phyloP scores from a whole-genome alignment of 2,797 vertebrate genomes.

The Betta splendens region DNA sequence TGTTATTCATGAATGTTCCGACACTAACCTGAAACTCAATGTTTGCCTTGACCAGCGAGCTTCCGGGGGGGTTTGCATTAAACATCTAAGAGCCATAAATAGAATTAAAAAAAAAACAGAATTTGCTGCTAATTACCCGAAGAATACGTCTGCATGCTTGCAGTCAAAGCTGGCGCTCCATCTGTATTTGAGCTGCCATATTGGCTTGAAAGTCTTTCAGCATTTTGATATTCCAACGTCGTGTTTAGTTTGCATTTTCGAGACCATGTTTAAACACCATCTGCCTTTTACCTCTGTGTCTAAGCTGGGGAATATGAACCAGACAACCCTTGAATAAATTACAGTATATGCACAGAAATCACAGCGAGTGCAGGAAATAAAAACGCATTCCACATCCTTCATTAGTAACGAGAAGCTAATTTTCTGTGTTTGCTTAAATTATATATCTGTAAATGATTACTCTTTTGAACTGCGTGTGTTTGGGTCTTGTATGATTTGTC shows the following conservation, averaged over 20 bases:
- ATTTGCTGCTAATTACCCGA: slow-evolving; percentile 38
- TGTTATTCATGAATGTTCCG: slow-evolving; percentile 28
- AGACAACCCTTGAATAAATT: slow-evolving; percentile 51
- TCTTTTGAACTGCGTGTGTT: neutral
- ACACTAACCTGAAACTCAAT: slow-evolving; percentile 18
- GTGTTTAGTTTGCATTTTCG: slow-evolving; percentile 57
- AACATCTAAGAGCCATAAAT: slow-evolving; percentile 14
- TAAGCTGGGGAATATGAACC: slow-evolving; percentile 37
- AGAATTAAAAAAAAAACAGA: slow-evolving; percentile 16
- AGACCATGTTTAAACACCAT: slow-evolving; percentile 58
- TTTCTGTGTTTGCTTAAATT: neutral
- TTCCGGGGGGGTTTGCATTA: slow-evolving; percentile 16
- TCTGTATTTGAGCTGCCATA: slow-evolving; percentile 53
- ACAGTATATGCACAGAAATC: slow-evolving; percentile 30
- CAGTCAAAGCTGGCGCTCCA: slow-evolving; percentile 41
- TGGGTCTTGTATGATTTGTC: neutral
- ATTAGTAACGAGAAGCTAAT: neutral
- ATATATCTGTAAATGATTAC: neutral
- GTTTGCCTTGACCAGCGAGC: slow-evolving; percentile 18
- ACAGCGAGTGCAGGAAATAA: slow-evolving; percentile 20
- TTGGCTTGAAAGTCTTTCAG: slow-evolving; percentile 43
- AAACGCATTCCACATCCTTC: slow-evolving; percentile 16
- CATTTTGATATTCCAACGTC: slow-evolving; percentile 52
- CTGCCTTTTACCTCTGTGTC: slow-evolving; percentile 50
- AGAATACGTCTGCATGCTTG: slow-evolving; percentile 30